Evolutionary conservation across 2,888 invertebrate genomes (phyloP), one percentile per base, ranked within the genome.

Genomic region (Lepidochitona cinerea): DNA sequence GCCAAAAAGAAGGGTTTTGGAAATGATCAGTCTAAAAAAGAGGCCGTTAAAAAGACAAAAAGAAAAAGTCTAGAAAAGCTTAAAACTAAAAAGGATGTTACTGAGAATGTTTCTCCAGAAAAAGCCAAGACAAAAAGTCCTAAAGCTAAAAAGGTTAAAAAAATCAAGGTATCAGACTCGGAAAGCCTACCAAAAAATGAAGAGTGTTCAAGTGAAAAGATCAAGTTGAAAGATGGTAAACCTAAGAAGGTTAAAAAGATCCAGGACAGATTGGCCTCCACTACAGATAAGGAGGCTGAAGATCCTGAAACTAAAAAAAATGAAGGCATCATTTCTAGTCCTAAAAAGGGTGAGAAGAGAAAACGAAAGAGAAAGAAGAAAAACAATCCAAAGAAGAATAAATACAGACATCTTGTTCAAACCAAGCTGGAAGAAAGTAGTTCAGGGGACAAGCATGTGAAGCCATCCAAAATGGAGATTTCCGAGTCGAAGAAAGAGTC

Each of bases 311-410:
- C n/a, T n/a, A n/a, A n/a, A n/a, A n/a, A n/a, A n/a, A n/a, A n/a
- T n/a, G n/a, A n/a, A n/a, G n/a, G n/a, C n/a, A n/a, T 41, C 18
- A 41, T 41, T 41, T 18, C 41, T 9, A 59, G 4, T 1, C 12
- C 59, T 59, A 32, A 14, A 26, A 59, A 59, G 9, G 29, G 2
- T 23, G 26, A 14, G 12, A 66, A 66, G 33, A 14, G 64, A 14
- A 64, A 75, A 37, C 73, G 76, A 49, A 79, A 80, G 36, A 72
- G 71, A 59, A 81, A 78, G 66, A 82, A 82, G 75, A 80, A 79
- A 73, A 79, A 76, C 49, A 80, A 72, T 35, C 76, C 75, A 53
- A 83, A 80, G 67, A 82, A 77, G 41, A 83, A 84, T 71, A 84
- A 83, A 65, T 81, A 81, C 73, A 79, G 78, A 66, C 80, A 82